phyloP scores from a whole-genome alignment of 1,140 invertebrate species.

The Zaprionus lachaisei region DNA sequence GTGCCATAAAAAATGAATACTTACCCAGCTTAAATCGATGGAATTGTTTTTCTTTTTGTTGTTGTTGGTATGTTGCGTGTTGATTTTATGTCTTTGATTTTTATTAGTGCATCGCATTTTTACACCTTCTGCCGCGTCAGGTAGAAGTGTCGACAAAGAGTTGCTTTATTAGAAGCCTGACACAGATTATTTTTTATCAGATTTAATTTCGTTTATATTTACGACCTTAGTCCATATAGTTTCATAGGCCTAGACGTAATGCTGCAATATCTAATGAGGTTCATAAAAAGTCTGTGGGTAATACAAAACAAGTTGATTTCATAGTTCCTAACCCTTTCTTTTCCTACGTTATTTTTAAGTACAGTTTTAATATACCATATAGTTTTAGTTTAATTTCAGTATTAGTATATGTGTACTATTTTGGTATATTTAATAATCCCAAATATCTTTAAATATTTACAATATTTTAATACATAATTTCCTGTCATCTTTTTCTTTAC shows the following conservation, averaged over 20 bases:
- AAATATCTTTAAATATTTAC: too few species aligned
- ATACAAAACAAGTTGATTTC: not conserved
- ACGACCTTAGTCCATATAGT: slow-evolving; percentile 36
- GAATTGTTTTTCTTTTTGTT: slow-evolving; percentile 32
- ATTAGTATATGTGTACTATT: too few species aligned
- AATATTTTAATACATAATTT: not conserved
- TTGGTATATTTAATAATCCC: too few species aligned
- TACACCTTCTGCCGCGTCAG: slow-evolving; percentile 21
- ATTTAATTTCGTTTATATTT: slow-evolving; percentile 48
- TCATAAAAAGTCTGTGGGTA: not conserved
- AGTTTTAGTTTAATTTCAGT: too few species aligned
- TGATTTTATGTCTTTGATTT: slow-evolving; percentile 56
- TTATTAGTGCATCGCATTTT: slow-evolving; percentile 51
- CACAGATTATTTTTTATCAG: slow-evolving; percentile 61
- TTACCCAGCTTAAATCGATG: slow-evolving; percentile 53
- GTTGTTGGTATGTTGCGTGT: slow-evolving; percentile 27
- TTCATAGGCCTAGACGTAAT: slow-evolving; percentile 28
- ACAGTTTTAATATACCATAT: not conserved
- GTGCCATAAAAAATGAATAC: slow-evolving; percentile 64
- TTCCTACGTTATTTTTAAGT: rapidly evolving
- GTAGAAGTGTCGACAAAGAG: slow-evolving; percentile 52
- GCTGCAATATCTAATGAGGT: not conserved
- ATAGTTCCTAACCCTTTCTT: not conserved
- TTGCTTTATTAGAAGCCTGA: slow-evolving; percentile 46
- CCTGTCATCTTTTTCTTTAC: slow-evolving; percentile 19